Conservation (phyloP, 2,113 vertebrate genomes). For the Petaurus breviceps region DNA sequence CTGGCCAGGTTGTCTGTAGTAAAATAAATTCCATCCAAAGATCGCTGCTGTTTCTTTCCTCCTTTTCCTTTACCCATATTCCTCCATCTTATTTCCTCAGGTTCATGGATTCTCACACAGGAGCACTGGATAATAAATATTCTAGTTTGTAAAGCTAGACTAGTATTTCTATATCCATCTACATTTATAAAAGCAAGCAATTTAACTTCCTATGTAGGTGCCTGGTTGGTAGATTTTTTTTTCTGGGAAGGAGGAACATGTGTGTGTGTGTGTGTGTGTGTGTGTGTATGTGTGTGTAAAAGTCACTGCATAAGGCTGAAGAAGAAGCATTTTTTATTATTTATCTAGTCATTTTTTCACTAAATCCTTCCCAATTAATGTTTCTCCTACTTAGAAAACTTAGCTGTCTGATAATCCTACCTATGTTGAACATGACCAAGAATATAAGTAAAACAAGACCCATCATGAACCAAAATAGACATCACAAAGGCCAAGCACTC, state of each 20-base stretch:
- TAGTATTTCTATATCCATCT: constrained; percentile 34
- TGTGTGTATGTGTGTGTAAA: neutral
- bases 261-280: neutral
- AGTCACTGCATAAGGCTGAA: neutral
- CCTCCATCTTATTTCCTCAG: neutral
- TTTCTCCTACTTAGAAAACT: neutral
- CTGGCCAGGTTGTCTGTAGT: neutral
- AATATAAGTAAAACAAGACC: neutral
- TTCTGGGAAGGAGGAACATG: neutral
- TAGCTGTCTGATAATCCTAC: constrained; percentile 1
- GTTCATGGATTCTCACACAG: neutral
- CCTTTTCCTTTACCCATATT: neutral
- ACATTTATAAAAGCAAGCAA: constrained; percentile 31
- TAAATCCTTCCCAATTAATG: constrained; percentile 36
- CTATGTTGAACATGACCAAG: constrained; percentile 19
- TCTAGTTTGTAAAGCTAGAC: constrained; percentile 42
- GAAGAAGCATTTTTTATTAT: constrained; percentile 44
- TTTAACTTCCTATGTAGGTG: constrained; percentile 29
- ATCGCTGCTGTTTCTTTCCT: neutral
- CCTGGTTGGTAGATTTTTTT: neutral
- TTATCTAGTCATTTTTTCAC: constrained; percentile 24
- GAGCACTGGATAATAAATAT: constrained; percentile 32
- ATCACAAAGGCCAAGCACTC: neutral
- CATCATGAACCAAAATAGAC: neutral
- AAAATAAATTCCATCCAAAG: neutral